Evolutionary conservation across 2,797 vertebrate species (phyloP).

Genomic region (Pantherophis alleghaniensis): DNA sequence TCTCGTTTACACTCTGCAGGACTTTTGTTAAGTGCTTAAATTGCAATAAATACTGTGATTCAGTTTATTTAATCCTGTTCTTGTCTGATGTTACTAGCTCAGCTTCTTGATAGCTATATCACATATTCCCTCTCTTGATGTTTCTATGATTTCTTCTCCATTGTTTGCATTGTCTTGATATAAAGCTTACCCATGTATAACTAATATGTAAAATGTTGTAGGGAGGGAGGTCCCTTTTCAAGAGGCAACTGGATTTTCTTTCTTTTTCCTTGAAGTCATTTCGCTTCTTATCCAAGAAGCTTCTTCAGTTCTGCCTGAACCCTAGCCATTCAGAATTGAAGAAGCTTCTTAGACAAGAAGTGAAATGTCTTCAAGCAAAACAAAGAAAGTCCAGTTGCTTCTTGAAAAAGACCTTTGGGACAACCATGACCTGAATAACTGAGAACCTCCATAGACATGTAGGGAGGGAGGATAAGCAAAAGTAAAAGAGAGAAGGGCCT

Average conservation of each 20-base stretch:
- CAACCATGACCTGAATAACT: too few species aligned
- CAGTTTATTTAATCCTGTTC: background rate
- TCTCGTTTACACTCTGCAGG: background rate
- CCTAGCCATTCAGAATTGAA: too few species aligned
- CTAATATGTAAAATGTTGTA: background rate
- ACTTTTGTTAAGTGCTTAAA: background rate
- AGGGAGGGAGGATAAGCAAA: background rate
- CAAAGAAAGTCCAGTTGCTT: too few species aligned
- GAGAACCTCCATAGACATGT: background rate
- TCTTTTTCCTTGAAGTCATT: too few species aligned
- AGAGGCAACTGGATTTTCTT: too few species aligned
- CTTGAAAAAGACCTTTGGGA: too few species aligned
- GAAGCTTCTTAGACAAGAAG: too few species aligned
- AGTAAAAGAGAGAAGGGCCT: background rate
- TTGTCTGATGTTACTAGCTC: background rate
- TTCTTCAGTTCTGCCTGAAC: too few species aligned
- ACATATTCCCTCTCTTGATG: background rate
- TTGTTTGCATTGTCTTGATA: background rate
- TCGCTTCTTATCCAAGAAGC: too few species aligned
- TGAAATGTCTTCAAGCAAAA: too few species aligned
- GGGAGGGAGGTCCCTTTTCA: too few species aligned
- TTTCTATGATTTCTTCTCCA: background rate
- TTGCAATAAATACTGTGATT: background rate
- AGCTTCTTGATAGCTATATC: background rate
- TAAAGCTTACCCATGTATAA: background rate